Evolutionary conservation across 2,888 invertebrate species (phyloP).

Genomic region (Sphaeridia pumilis): DNA sequence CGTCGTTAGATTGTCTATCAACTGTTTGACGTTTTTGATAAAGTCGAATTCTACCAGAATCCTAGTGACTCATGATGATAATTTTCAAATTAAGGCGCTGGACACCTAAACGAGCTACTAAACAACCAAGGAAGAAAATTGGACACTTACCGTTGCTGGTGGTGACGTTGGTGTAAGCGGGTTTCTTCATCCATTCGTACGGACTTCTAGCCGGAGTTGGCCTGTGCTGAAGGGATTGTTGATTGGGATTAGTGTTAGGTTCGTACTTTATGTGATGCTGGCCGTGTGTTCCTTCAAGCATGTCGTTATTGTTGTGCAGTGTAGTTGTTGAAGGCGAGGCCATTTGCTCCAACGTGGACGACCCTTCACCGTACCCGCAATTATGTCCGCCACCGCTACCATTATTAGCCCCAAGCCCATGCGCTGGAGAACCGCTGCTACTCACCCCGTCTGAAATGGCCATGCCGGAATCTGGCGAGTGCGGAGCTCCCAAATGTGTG

Average conservation of each 20-base stretch:
- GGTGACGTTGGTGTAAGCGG: slow-evolving; percentile 48
- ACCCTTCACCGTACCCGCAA: background rate
- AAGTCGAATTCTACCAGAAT: too few species aligned
- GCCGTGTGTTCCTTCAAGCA: background rate
- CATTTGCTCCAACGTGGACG: background rate
- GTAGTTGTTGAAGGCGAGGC: background rate
- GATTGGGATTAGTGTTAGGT: slow-evolving; percentile 17
- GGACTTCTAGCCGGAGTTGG: slow-evolving; percentile 66
- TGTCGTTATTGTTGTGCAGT: background rate
- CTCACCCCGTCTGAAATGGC: slow-evolving; percentile 46
- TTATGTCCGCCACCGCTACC: slow-evolving; percentile 44
- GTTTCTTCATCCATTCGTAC: slow-evolving; percentile 87
- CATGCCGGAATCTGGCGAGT: slow-evolving; percentile 40
- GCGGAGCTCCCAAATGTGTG: slow-evolving; percentile 28
- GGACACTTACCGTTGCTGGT: slow-evolving; percentile 50
- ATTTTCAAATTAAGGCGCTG: too few species aligned
- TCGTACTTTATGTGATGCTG: too few species aligned
- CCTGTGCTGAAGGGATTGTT: slow-evolving; percentile 37
- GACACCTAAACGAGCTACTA: too few species aligned
- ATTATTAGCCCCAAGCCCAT: slow-evolving; percentile 22
- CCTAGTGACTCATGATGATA: too few species aligned
- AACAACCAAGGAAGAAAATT: background rate
- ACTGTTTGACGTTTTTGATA: too few species aligned
- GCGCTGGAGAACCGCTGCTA: slow-evolving; percentile 43
- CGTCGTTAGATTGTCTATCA: too few species aligned